Evolutionary conservation across 2,888 invertebrate species (phyloP).

Genomic region (Aleiodes testaceus): DNA sequence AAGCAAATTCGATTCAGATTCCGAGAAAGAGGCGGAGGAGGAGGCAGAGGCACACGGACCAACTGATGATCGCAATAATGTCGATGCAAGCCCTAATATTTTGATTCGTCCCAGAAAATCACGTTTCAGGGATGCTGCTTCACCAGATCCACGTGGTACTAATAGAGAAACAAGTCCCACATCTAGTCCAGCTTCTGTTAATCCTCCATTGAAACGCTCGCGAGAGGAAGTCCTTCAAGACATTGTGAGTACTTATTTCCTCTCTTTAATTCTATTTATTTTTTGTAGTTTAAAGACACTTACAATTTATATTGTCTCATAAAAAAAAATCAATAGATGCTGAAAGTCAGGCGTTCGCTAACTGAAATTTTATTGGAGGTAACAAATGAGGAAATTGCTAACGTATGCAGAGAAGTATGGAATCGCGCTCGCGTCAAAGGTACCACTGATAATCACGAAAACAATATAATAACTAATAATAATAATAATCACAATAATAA

Average conservation of each 20-base stretch:
- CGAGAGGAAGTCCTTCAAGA: conserved; percentile 81
- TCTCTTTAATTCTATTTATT: not conserved
- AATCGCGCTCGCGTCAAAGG: conserved; percentile 87
- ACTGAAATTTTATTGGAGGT: conserved; percentile 96
- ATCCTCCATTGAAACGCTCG: conserved; percentile 72
- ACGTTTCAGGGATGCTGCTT: conserved; percentile 70
- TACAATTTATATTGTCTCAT: not conserved
- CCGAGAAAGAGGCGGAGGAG: conserved; percentile 69
- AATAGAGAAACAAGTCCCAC: conserved; percentile 62
- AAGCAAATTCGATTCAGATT: conserved; percentile 77
- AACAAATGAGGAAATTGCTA: conserved; percentile 90
- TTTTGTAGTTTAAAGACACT: no score
- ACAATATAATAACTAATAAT: conserved; percentile 33
- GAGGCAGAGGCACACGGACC: conserved; percentile 59
- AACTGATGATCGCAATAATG: conserved; percentile 58
- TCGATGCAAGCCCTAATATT: conserved; percentile 65
- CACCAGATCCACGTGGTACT: conserved; percentile 61
- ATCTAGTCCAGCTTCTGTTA: conserved; percentile 51
- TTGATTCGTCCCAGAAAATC: conserved; percentile 68
- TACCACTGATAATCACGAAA: conserved; percentile 75
- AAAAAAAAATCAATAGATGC: conserved; percentile 79
- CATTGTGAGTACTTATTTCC: conserved; percentile 75
- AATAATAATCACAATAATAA: no score
- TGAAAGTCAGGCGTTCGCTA: conserved; percentile 88
- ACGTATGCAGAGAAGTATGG: conserved; percentile 89